Base-by-base conservation (phyloP, 2,797 vertebrate species). In the Erpetoichthys calabaricus region DNA sequence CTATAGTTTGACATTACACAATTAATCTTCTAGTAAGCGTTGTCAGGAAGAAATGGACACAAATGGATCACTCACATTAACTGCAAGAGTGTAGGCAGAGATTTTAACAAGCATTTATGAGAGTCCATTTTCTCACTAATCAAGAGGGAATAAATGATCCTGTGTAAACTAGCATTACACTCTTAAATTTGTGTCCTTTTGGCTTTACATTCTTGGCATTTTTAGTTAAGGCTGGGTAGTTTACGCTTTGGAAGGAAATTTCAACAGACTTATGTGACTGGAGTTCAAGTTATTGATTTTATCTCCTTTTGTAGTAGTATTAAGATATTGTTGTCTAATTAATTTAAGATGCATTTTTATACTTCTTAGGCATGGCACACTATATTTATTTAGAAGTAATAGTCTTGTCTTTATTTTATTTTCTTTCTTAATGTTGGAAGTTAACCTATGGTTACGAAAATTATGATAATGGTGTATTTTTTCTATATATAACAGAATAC, bases 81-180 rank as follows among this genome's bases (percentile, higher is more conserved):
- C 89, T 83, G 86, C 80, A 88, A 85, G 84, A 94, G 90, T 90
- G 90, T 94, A 95, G 92, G 93, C 97, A 94, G 84, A 89, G 91
- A 89, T 93, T 97, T 94, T 98, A 95, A 98, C 92, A 97, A 97
- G 94, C 92, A 84, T 94, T 97, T 97, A 94, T 88, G 84, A 92
- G 91, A 94, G 91, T 96, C 93, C 92, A 95, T 97, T 96, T 97
- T 97, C 91, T 89, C 88, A 79, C 91, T 97, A 98, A 98, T 98
- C 93, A 98, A 98, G 92, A 94, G 89, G 89, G 90, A 91, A 94
- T 94, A 91, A 88, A 88, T 87, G 89, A 92, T 90, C 88, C 88
- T 88, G 88, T 89, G 82, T 88, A 89, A 91, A 88, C 89, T 87
- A 86, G 90, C 83, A 89, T 90, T 88, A 86, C 83, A 81, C 90